These are phyloP conservation scores for Theonella swinhoei DNA, from an alignment of 37 sponge, comb jelly and placozoan species.

Conservation along the genomic window DNA sequence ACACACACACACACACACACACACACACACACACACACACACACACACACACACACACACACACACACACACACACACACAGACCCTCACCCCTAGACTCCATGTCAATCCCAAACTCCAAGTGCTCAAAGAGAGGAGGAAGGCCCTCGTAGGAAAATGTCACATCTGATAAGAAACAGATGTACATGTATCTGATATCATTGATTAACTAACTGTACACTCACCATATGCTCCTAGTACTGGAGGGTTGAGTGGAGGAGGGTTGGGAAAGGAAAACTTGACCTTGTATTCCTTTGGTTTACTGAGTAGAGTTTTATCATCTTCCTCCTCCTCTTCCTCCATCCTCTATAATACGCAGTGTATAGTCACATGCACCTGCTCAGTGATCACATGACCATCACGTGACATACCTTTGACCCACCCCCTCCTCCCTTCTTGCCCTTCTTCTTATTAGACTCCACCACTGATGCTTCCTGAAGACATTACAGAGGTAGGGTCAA, in stretches of 20 bases:
- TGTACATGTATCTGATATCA: background rate
- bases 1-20: constrained; percentile 20
- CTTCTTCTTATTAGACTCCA: background rate
- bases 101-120: constrained; percentile 98
- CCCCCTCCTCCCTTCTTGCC: background rate
- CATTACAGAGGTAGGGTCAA: background rate
- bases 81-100: constrained; percentile 73
- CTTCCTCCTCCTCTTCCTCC: constrained; percentile 63
- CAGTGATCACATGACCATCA: background rate
- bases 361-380: background rate
- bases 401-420: background rate
- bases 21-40: constrained; percentile 17
- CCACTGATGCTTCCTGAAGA: background rate
- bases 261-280: constrained; percentile 97
- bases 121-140: constrained; percentile 64
- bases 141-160: constrained; percentile 85
- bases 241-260: constrained; percentile 94
- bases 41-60: constrained; percentile 15
- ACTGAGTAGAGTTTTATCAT: constrained; percentile 66
- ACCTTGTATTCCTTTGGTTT: constrained; percentile 96
- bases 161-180: constrained; percentile 63
- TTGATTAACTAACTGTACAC: background rate
- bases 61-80: background rate
- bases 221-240: constrained; percentile 94
- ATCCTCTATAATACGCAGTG: no score